Evolutionary conservation across 2,113 vertebrate species (phyloP), one percentile per base, ranked within the genome.

Genomic region (Urocolius indicus): DNA sequence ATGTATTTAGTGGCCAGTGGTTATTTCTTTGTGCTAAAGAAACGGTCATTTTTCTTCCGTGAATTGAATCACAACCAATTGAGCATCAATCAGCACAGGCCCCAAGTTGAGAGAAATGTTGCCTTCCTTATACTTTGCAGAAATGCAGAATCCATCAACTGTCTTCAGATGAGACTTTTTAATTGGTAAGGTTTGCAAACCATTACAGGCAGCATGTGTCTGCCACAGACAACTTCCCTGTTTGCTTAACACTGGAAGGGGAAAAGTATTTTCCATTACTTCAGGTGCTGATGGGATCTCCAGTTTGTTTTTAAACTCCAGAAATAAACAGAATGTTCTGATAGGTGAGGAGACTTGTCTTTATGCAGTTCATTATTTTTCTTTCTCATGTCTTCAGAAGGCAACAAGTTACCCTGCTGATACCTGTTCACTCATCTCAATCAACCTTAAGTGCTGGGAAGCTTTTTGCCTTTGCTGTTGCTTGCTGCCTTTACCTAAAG

Each of bases 31-130:
- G 69, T 94, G 83, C 96, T 97, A 95, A 97, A 96, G 95, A 97
- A 98, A 96, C 46, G 76, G 92, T 94, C 94, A 95, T 98, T 97
- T 98, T 97, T 97, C 96, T 96, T 95, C 96, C 90, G 95, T 87
- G 96, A 98, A 97, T 85, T 96, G 96, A 97, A 97, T 97, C 96
- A 94, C 96, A 97, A 96, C 97, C 97, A 98, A 98, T 97, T 98
- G 98, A 97, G 92, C 87, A 93, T 89, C 96, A 97, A 97, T 98
- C 97, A 98, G 97, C 72, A 41, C 90, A 91, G 84, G 88, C 94
- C 95, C 86, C 87, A 83, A 94, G 95, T 97, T 98, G 95, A 96
- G 95, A 97, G 96, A 93, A 95, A 96, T 92, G 85, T 94, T 96
- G 93, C 86, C 78, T 97, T 95, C 95, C 89, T 97, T 94, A 97